phyloP scores from a whole-genome alignment of 2,797 vertebrate genomes.

The Tympanoctomys barrerae region DNA sequence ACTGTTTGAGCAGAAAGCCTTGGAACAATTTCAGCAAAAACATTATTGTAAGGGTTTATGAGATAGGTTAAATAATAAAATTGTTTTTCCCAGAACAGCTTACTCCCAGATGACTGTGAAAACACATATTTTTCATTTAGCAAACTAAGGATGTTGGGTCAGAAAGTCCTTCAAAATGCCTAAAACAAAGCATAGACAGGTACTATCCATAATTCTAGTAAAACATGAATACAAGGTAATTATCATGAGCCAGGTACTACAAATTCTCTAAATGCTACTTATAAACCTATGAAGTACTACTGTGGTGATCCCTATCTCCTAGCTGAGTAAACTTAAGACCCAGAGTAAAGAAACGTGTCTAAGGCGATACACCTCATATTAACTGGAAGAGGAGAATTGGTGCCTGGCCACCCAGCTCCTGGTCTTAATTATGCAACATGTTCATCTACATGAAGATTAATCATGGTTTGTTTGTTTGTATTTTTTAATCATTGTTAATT shows the following conservation, averaged over 20 bases:
- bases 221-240: background rate
- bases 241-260: background rate
- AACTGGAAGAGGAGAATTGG: background rate
- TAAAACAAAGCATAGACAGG: background rate
- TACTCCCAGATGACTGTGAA: background rate
- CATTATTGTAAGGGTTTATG: background rate
- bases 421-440: background rate
- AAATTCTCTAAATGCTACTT: background rate
- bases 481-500: background rate
- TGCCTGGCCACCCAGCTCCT: background rate
- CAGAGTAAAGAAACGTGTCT: background rate
- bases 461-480: background rate
- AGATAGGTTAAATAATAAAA: constrained; percentile 28
- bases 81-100: constrained; percentile 9
- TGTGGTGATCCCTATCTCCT: background rate
- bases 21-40: constrained; percentile 20
- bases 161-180: background rate
- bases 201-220: background rate
- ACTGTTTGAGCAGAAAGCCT: background rate
- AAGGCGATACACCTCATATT: background rate
- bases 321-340: background rate
- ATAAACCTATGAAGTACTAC: background rate
- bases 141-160: background rate
- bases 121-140: constrained; percentile 18
- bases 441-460: background rate